Base-by-base conservation (phyloP, 1,140 invertebrate species). In the Zophobas atratus region DNA sequence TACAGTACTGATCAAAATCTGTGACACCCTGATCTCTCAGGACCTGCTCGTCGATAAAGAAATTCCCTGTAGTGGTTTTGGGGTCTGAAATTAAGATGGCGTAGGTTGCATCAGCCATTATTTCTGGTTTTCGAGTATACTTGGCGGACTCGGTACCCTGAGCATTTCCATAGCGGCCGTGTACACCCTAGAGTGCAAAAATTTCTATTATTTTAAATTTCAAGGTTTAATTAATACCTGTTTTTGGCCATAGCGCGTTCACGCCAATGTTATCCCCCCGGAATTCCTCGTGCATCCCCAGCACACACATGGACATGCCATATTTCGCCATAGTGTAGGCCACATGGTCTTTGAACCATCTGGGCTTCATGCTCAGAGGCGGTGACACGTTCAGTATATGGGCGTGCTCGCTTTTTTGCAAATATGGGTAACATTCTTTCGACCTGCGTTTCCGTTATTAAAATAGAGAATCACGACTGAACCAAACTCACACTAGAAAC, bases 281-380 rank as follows among this genome's bases (percentile, higher is more conserved):
- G 79, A 99, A 95, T 88, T 99, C 98, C 80, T 95, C 95, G 49
- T 96, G 89, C 97, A 99, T 98, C 48, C 98, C 98, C 6, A 99
- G 88, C 0, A 96, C 97, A 88, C 97, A 99, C 96, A 99, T 97
- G 0, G 97, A 98, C 98, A 99, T 99, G 32, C 98, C 98, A 85
- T 98, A 99, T 84, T 99, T 99, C 0, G 98, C 95, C 92, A 99
- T 99, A 0, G 98, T 99, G 86, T 99, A 99, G 0, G 97, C 97
- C 63, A 98, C 93, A 88, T 99, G 95, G 82, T 94, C 91, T 74
- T 92, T 91, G 86, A 99, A 99, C 98, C 98, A 99, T 80, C 91
- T 88, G 0, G 95, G 91, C 78, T 93, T 91, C 92, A 99, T 91
- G 84, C 94, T 97, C 5, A 99, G 87, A 1, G 98, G 98, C 33